A percentile compares a stretch with the other conserved stretches of the same genome.
Conservation (phyloP, 1,140 invertebrate genomes). For the Lepidostoma basale region DNA sequence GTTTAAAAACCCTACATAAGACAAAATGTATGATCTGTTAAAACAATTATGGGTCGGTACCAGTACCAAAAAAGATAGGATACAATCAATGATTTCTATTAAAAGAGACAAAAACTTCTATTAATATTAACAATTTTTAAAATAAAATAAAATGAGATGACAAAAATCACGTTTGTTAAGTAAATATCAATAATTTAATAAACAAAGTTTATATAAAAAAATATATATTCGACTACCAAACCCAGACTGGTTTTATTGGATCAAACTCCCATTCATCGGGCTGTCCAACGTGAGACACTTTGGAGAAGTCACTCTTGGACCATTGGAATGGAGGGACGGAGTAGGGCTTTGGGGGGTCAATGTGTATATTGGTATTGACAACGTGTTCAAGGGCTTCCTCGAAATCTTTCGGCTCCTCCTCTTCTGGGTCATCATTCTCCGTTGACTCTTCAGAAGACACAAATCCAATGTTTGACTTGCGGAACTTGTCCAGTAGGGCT, state of each 20-base stretch:
- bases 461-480: conserved; percentile 34
- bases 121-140: too few species aligned
- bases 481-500: conserved; percentile 37
- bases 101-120: too few species aligned
- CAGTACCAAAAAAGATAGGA: too few species aligned
- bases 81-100: too few species aligned
- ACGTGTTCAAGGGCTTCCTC: conserved; percentile 41
- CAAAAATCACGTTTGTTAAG: background rate
- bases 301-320: conserved; percentile 54
- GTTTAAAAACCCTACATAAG: too few species aligned
- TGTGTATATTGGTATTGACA: conserved; percentile 43
- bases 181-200: background rate
- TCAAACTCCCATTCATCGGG: conserved; percentile 58
- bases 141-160: background rate
- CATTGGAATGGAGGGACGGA: conserved; percentile 53
- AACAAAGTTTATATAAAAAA: background rate
- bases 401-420: conserved; percentile 52
- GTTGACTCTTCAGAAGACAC: conserved; percentile 47
- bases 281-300: conserved; percentile 50
- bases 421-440: conserved; percentile 51
- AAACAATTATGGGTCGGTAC: too few species aligned
- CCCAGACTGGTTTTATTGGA: conserved; percentile 53
- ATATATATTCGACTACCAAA: conserved; percentile 50
- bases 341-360: conserved; percentile 38
- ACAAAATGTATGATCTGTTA: too few species aligned